Evolutionary conservation across 2,113 vertebrate genomes (phyloP).

Genomic region (Syngnathus scovelli): DNA sequence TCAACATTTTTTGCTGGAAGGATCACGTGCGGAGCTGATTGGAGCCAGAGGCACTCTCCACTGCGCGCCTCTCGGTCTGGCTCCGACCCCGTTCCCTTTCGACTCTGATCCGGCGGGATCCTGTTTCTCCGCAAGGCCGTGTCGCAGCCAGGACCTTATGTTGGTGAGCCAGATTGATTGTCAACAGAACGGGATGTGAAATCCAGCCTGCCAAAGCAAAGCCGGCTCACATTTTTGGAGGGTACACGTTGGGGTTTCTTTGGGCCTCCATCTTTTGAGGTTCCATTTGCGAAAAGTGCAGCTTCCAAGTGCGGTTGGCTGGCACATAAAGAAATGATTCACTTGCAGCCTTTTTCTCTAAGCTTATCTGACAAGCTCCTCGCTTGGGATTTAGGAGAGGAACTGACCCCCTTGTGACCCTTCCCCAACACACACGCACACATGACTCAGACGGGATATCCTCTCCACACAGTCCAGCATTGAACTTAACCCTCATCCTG

Average conservation of each 20-base stretch:
- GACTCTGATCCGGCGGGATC: conserved; percentile 49
- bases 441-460: conserved; percentile 56
- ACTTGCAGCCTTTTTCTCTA: background rate
- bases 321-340: conserved; percentile 9
- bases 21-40: conserved; percentile 51
- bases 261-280: conserved; percentile 13
- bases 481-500: conserved; percentile 54
- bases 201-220: conserved; percentile 31
- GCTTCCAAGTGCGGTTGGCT: conserved; percentile 3
- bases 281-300: conserved; percentile 19
- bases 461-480: conserved; percentile 48
- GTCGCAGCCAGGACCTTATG: conserved; percentile 50
- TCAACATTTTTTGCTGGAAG: conserved; percentile 8
- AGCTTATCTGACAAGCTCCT: conserved; percentile 49
- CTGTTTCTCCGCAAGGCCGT: conserved; percentile 54
- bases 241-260: conserved; percentile 15
- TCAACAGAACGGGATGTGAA: conserved; percentile 52
- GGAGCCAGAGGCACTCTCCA: conserved; percentile 42
- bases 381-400: conserved; percentile 52
- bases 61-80: conserved; percentile 5
- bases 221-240: conserved; percentile 24
- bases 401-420: conserved; percentile 40
- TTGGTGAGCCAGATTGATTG: conserved; percentile 53
- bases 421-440: background rate
- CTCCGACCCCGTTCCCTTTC: conserved; percentile 36